Conservation (phyloP, 2,113 vertebrate genomes). For the Tretioscincus oriximinensis region DNA sequence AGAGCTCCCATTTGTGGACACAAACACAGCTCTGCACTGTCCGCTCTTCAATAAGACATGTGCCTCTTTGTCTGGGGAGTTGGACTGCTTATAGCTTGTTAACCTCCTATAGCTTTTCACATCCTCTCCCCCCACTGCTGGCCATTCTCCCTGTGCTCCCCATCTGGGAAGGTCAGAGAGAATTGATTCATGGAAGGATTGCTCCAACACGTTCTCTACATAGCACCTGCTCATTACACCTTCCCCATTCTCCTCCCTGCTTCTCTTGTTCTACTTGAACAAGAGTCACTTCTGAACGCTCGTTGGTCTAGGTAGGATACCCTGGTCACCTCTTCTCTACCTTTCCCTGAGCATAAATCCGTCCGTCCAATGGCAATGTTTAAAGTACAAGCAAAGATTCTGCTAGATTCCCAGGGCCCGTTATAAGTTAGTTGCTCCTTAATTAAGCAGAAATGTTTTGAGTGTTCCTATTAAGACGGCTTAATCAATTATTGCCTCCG, state of each 20-base stretch:
- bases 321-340: neutral
- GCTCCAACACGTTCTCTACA: conserved; percentile 19
- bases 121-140: neutral
- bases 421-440: neutral
- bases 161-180: conserved; percentile 13
- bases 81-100: conserved; percentile 29
- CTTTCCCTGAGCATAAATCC: neutral
- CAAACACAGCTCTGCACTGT: neutral
- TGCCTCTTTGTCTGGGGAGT: conserved; percentile 15
- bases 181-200: conserved; percentile 21
- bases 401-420: conserved; percentile 1
- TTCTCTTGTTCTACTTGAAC: conserved; percentile 2
- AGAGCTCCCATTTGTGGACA: neutral
- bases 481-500: neutral
- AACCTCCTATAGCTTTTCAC: conserved; percentile 16
- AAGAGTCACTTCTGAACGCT: conserved; percentile 2
- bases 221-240: conserved; percentile 24
- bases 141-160: neutral
- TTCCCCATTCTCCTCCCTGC: neutral
- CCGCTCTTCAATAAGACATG: neutral
- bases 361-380: conserved; percentile 9
- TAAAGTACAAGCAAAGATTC: neutral
- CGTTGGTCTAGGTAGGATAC: neutral
- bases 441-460: neutral
- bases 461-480: neutral